Conservation (phyloP, 2,888 invertebrate genomes). For the Caenorhabditis sp. region DNA sequence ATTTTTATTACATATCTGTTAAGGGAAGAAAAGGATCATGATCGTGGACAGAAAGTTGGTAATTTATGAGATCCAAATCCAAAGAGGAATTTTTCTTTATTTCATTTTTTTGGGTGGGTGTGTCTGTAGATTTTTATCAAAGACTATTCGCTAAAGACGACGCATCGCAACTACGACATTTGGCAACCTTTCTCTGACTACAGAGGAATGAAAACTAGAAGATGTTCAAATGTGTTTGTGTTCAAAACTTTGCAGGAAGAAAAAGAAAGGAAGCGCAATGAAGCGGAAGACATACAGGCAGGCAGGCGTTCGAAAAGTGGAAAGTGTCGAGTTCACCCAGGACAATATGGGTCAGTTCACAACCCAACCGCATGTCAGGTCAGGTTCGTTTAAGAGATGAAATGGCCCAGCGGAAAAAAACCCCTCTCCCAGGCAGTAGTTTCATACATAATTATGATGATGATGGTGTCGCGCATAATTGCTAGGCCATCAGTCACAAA, state of each 20-base stretch:
- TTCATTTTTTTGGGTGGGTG: no score
- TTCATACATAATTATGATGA: slow-evolving; percentile 61
- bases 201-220: no score
- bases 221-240: no score
- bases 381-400: slow-evolving; percentile 4
- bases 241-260: no score
- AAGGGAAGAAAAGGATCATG: background rate
- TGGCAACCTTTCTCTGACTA: no score
- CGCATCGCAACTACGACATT: no score
- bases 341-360: slow-evolving; percentile 52
- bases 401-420: no score
- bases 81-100: background rate
- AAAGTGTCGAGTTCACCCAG: slow-evolving; percentile 1
- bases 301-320: slow-evolving; percentile 3
- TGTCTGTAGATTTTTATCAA: no score
- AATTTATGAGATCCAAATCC: slow-evolving; percentile 33
- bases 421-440: slow-evolving; percentile 21
- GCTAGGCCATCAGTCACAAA: slow-evolving; percentile 57
- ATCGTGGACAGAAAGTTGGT: background rate
- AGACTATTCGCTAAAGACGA: no score
- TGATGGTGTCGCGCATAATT: slow-evolving; percentile 61
- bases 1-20: slow-evolving; percentile 52
- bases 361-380: no score
- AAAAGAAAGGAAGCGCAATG: no score
- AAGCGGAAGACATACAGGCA: background rate